Evolutionary conservation across 1,140 invertebrate genomes (phyloP).

Genomic region (Octopus bimaculoides): DNA sequence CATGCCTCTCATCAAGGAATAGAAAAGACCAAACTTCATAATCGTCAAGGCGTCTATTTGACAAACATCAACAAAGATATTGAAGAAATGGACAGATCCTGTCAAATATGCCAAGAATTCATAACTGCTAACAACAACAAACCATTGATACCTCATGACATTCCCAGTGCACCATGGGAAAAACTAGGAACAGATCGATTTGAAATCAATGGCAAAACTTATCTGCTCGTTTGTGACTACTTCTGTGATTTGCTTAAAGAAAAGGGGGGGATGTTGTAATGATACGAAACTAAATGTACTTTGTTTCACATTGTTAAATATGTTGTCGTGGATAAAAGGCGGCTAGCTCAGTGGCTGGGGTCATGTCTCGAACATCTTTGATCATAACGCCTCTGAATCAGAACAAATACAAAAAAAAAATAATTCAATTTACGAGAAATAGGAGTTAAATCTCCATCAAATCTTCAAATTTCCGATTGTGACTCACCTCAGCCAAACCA

Average conservation of each 20-base stretch:
- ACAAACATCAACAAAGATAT: constrained; percentile 56
- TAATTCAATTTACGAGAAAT: no score
- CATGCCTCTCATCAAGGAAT: constrained; percentile 58
- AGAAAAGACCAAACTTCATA: constrained; percentile 49
- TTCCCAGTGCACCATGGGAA: background rate
- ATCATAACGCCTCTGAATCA: no score
- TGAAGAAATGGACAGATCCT: constrained; percentile 49
- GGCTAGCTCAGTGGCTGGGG: no score
- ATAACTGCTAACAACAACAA: constrained; percentile 23
- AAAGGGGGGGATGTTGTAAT: no score
- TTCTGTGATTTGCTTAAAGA: no score
- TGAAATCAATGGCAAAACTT: background rate
- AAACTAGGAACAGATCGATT: background rate
- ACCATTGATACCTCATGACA: background rate
- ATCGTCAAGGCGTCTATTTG: constrained; percentile 55
- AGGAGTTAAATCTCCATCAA: no score
- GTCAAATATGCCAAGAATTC: constrained; percentile 45
- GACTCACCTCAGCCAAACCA: background rate
- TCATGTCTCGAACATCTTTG: no score
- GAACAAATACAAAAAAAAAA: no score
- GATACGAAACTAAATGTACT: no score
- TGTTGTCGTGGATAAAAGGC: no score
- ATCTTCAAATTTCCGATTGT: background rate
- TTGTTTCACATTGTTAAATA: no score
- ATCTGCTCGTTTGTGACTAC: background rate